phyloP scores from a whole-genome alignment of 2,797 vertebrate genomes.

The Rhyacichthys aspro region DNA sequence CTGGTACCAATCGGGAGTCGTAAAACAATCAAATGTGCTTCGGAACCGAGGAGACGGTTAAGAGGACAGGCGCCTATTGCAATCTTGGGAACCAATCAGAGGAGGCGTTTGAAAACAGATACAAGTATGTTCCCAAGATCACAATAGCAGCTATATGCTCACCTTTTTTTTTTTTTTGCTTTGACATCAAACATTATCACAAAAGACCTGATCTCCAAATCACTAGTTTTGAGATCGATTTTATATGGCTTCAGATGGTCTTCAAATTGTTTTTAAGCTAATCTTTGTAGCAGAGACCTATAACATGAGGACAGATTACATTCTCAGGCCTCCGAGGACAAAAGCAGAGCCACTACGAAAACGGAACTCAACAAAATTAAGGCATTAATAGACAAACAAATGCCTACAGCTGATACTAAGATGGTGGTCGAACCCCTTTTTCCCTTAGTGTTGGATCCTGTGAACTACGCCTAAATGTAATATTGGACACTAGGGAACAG shows the following conservation, averaged over 20 bases:
- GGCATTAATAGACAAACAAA: conserved; percentile 69
- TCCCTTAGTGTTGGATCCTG: conserved; percentile 18
- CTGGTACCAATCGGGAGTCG: conserved; percentile 27
- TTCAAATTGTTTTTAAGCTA: conserved; percentile 42
- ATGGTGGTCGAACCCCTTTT: conserved; percentile 12
- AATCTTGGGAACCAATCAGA: conserved; percentile 36
- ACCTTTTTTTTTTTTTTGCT: conserved; percentile 25
- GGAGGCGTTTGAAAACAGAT: conserved; percentile 20
- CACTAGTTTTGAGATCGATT: conserved; percentile 58
- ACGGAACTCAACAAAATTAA: conserved; percentile 61
- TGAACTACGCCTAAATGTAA: conserved; percentile 24
- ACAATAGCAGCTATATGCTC: conserved; percentile 27
- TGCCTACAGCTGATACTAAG: conserved; percentile 29
- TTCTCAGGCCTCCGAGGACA: conserved; percentile 52
- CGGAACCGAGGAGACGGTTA: conserved; percentile 46
- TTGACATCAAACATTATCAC: conserved; percentile 52
- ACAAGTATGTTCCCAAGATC: conserved; percentile 34
- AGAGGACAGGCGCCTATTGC: conserved; percentile 29
- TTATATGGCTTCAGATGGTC: conserved; percentile 68
- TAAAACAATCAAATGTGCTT: conserved; percentile 65
- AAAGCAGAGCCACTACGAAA: conserved; percentile 40
- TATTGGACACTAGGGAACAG: conserved; percentile 15
- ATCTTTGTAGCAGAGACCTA: conserved; percentile 49
- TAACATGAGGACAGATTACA: conserved; percentile 61
- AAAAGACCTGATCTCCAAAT: conserved; percentile 54